A percentile compares a stretch with the other conserved stretches of the same genome.
These are phyloP conservation scores for Propithecus perrieri DNA, from an alignment of 2,797 vertebrate genomes.

Conservation along the genomic window DNA sequence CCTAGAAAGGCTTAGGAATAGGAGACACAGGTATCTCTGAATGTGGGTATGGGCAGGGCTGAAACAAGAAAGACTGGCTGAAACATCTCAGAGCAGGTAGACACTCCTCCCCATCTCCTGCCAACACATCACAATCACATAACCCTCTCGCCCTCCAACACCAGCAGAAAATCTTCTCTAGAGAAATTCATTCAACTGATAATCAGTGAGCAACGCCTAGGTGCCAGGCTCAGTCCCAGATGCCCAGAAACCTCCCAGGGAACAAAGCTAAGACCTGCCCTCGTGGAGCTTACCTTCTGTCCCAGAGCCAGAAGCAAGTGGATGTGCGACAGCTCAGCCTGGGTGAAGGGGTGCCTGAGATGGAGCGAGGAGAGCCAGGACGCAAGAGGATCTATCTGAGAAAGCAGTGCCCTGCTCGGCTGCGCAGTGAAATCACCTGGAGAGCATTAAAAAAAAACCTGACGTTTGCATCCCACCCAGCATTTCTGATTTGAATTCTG, in stretches of 20 bases:
- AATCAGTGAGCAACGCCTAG: neutral
- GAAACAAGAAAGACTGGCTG: neutral
- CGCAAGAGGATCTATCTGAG: neutral
- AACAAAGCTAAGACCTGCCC: neutral
- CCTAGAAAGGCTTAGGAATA: neutral
- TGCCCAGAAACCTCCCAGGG: neutral
- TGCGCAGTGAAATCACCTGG: neutral
- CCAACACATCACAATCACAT: neutral
- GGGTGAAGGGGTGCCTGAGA: too few species aligned
- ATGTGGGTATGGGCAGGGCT: neutral
- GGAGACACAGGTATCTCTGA: neutral
- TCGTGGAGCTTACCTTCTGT: neutral
- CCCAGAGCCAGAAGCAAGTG: neutral
- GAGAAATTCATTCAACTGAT: neutral
- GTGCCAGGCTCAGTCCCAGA: neutral
- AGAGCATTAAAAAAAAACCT: neutral
- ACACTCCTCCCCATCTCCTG: neutral
- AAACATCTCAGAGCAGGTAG: neutral
- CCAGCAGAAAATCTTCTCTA: neutral
- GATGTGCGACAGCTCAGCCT: neutral
- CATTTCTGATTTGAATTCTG: neutral
- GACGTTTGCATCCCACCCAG: neutral
- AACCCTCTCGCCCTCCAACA: neutral
- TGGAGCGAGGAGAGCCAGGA: neutral
- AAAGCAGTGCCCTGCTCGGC: neutral